Percentiles rank a stretch among this genome's conserved stretches.
phyloP scores from a whole-genome alignment of 2,888 invertebrate genomes.

The Megaustenia siamemsis region DNA sequence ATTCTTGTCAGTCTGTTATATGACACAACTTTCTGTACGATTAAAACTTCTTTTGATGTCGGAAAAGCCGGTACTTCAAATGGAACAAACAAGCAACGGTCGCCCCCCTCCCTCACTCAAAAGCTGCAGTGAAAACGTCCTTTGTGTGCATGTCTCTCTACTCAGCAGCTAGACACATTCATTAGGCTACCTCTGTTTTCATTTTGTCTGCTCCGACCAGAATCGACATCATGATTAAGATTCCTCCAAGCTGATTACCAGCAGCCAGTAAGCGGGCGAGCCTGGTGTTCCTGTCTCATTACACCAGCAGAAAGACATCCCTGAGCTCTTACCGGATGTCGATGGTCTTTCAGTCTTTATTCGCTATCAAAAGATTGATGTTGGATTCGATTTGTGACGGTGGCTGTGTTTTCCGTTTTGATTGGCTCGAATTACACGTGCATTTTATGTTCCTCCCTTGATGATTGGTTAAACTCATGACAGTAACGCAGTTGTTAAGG shows the following conservation, averaged over 20 bases:
- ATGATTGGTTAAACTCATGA: too few species aligned
- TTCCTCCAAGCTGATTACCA: constrained; percentile 1
- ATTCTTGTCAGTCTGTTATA: too few species aligned
- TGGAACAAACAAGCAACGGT: too few species aligned
- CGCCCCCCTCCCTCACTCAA: too few species aligned
- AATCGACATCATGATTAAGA: constrained; percentile 30
- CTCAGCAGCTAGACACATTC: background rate
- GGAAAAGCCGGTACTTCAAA: too few species aligned
- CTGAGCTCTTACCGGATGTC: constrained; percentile 10
- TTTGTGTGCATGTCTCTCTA: background rate
- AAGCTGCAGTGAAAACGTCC: background rate
- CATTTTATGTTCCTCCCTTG: background rate
- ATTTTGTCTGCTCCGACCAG: background rate
- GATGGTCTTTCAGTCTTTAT: background rate
- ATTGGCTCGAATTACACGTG: background rate
- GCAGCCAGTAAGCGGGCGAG: background rate
- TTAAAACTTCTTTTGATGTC: too few species aligned
- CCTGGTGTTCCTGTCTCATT: constrained; percentile 3
- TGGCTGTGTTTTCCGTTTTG: background rate
- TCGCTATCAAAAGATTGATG: background rate
- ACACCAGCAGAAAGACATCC: background rate
- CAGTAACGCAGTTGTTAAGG: too few species aligned
- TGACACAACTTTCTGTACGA: too few species aligned
- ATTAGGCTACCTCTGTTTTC: constrained; percentile 33
- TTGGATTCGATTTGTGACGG: background rate